These are phyloP conservation scores for Spea multiplicata DNA, from an alignment of 2,113 vertebrate genomes.

Conservation along the genomic window DNA sequence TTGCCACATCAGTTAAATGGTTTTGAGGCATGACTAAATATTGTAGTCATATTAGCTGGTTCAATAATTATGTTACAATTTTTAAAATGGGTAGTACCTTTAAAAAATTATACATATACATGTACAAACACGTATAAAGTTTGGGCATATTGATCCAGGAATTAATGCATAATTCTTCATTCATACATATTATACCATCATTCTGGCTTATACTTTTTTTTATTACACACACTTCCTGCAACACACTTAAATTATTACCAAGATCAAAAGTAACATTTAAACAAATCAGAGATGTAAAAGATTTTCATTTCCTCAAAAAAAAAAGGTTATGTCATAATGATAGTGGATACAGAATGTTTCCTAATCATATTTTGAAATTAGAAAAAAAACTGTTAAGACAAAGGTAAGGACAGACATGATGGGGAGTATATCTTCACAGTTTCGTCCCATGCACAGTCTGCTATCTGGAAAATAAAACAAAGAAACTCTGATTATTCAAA, in stretches of 20 bases:
- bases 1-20: too few species aligned
- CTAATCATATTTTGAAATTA: too few species aligned
- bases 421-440: constrained; percentile 90
- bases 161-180: too few species aligned
- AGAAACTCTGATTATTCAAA: background rate
- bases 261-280: constrained; percentile 1
- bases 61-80: too few species aligned
- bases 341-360: background rate
- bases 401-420: constrained; percentile 66
- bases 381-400: constrained; percentile 48
- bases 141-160: too few species aligned
- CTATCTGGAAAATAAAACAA: constrained; percentile 76
- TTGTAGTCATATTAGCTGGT: too few species aligned
- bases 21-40: too few species aligned
- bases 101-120: too few species aligned
- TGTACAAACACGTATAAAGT: too few species aligned
- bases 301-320: constrained; percentile 11
- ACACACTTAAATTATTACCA: constrained; percentile 2
- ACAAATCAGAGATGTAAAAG: constrained; percentile 16
- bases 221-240: background rate
- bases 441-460: constrained; percentile 97
- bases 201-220: background rate
- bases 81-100: too few species aligned
- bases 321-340: constrained; percentile 7
- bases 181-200: too few species aligned